phyloP scores from a whole-genome alignment of 2,888 invertebrate species.

The Liodrosophila aerea region DNA sequence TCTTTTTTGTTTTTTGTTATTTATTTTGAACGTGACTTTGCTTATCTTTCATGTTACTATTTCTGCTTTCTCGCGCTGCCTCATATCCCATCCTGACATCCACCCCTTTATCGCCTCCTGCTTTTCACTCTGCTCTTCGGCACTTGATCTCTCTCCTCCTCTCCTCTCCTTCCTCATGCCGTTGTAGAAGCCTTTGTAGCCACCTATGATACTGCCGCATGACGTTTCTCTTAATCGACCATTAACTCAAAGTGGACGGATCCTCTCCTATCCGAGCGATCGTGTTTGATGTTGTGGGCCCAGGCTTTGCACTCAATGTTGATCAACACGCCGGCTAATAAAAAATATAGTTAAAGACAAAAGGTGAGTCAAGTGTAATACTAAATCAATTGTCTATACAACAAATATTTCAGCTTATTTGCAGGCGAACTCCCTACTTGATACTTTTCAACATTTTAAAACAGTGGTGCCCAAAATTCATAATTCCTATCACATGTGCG shows the following conservation, averaged over 20 bases:
- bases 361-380: no score
- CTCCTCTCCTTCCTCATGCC: constrained; percentile 36
- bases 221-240: constrained; percentile 88
- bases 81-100: constrained; percentile 15
- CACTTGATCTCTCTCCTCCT: constrained; percentile 3
- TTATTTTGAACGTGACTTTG: constrained; percentile 47
- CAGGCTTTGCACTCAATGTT: constrained; percentile 97
- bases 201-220: constrained; percentile 28
- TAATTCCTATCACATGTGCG: no score
- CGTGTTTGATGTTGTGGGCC: constrained; percentile 94
- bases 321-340: constrained; percentile 91
- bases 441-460: no score
- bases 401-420: no score
- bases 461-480: no score
- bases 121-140: background rate
- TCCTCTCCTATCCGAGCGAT: constrained; percentile 94
- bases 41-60: constrained; percentile 34
- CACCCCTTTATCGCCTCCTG: constrained; percentile 10
- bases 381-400: no score
- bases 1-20: constrained; percentile 1
- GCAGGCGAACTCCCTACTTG: no score
- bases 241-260: constrained; percentile 97
- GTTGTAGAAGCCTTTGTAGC: constrained; percentile 37
- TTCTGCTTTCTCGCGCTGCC: constrained; percentile 24
- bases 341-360: constrained; percentile 17